Evolutionary conservation across 2,888 invertebrate species (phyloP).

Genomic region (Eledone cirrhosa): DNA sequence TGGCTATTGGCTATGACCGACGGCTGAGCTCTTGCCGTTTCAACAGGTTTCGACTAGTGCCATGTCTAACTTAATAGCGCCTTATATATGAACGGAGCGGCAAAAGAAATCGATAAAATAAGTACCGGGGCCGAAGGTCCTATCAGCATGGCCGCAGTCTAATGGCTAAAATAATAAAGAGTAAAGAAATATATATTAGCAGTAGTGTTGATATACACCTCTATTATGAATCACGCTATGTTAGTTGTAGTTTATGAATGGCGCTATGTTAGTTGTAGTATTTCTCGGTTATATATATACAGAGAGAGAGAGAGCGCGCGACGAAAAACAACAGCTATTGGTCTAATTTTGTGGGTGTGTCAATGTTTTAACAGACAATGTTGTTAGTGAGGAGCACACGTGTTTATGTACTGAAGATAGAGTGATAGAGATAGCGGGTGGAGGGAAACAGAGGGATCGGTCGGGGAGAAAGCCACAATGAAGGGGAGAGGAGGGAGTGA

Average conservation of each 20-base stretch:
- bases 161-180: background rate
- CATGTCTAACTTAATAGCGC: too few species aligned
- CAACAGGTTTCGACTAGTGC: too few species aligned
- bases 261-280: too few species aligned
- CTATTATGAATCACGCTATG: too few species aligned
- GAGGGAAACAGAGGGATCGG: background rate
- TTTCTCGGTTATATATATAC: background rate
- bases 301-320: too few species aligned
- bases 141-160: background rate
- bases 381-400: too few species aligned
- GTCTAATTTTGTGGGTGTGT: too few species aligned
- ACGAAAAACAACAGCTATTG: background rate
- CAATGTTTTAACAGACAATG: too few species aligned
- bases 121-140: background rate
- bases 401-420: background rate
- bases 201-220: slow-evolving; percentile 9
- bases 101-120: background rate
- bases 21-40: too few species aligned
- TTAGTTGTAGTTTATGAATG: too few species aligned
- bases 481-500: background rate
- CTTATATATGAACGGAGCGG: too few species aligned
- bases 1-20: too few species aligned
- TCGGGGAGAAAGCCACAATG: background rate
- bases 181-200: background rate
- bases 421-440: slow-evolving; percentile 27